Percentiles rank a stretch among this genome's conserved stretches.
Evolutionary conservation across 2,113 vertebrate species (phyloP).

Genomic region (Pseudolaguvia tuberculata): DNA sequence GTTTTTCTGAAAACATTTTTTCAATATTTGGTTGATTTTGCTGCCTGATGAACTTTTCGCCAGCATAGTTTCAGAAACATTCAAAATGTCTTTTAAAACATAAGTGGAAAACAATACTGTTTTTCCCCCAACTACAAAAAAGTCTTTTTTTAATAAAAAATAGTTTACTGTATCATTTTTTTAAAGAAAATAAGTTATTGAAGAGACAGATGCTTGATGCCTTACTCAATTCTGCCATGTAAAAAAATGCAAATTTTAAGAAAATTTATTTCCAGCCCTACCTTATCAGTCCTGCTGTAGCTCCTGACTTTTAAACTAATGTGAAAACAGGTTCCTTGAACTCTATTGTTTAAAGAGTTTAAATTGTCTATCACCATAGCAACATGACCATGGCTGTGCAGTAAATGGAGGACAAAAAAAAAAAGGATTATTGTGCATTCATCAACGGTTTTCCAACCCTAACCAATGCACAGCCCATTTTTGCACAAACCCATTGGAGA

Average conservation of each 20-base stretch:
- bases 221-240: neutral
- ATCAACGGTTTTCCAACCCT: neutral
- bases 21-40: neutral
- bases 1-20: conserved; percentile 1
- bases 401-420: neutral
- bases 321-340: conserved; percentile 21
- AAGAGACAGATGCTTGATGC: neutral
- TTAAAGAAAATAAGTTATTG: neutral
- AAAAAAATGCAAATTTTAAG: neutral
- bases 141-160: neutral
- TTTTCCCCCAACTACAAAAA: neutral
- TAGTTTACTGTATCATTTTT: neutral
- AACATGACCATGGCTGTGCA: conserved; percentile 34
- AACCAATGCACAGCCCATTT: neutral
- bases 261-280: conserved; percentile 26
- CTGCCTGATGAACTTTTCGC: neutral
- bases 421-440: conserved; percentile 32
- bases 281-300: conserved; percentile 27
- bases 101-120: neutral
- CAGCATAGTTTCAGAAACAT: neutral
- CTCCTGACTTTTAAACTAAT: conserved; percentile 3
- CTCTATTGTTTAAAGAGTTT: conserved; percentile 46
- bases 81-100: neutral
- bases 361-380: conserved; percentile 44
- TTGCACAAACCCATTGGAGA: neutral